Evolutionary conservation across 2,888 invertebrate species (phyloP).

Genomic region (Ennomos quercinarius): DNA sequence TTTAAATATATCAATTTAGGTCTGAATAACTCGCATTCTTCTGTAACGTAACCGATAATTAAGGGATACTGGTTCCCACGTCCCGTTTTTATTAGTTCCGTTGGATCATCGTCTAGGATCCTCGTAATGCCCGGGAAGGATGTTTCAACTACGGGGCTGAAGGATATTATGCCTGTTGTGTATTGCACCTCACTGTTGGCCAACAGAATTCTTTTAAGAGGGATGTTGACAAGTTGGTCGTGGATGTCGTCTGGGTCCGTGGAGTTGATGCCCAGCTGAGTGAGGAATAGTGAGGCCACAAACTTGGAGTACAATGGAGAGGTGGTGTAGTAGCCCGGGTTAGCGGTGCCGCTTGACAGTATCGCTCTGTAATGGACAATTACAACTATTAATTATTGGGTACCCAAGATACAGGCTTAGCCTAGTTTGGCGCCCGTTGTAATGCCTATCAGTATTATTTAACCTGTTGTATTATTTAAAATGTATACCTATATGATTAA

Average conservation of each 20-base stretch:
- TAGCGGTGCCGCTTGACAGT: slow-evolving; percentile 45
- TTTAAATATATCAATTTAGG: slow-evolving; percentile 25
- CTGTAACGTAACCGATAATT: slow-evolving; percentile 44
- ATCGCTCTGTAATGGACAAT: slow-evolving; percentile 21
- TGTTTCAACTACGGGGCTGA: slow-evolving; percentile 44
- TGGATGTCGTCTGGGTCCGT: slow-evolving; percentile 35
- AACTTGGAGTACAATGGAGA: slow-evolving; percentile 22
- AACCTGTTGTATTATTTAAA: no score
- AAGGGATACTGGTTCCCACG: slow-evolving; percentile 43
- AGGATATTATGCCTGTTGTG: slow-evolving; percentile 35
- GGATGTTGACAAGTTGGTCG: slow-evolving; percentile 33
- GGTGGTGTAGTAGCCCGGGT: slow-evolving; percentile 18
- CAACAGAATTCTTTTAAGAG: slow-evolving; percentile 39
- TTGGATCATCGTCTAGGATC: slow-evolving; percentile 48
- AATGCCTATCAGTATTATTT: no score
- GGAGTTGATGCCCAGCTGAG: slow-evolving; percentile 57
- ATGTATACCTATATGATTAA: no score
- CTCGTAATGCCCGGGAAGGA: slow-evolving; percentile 37
- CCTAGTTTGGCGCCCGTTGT: no score
- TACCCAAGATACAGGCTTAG: no score
- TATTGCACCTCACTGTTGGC: slow-evolving; percentile 38
- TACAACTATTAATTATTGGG: no score
- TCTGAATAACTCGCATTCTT: slow-evolving; percentile 38
- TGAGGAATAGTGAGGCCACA: slow-evolving; percentile 20
- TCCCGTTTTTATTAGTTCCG: slow-evolving; percentile 39